Conservation (phyloP, 2,113 vertebrate genomes). For the Loxodonta africana region DNA sequence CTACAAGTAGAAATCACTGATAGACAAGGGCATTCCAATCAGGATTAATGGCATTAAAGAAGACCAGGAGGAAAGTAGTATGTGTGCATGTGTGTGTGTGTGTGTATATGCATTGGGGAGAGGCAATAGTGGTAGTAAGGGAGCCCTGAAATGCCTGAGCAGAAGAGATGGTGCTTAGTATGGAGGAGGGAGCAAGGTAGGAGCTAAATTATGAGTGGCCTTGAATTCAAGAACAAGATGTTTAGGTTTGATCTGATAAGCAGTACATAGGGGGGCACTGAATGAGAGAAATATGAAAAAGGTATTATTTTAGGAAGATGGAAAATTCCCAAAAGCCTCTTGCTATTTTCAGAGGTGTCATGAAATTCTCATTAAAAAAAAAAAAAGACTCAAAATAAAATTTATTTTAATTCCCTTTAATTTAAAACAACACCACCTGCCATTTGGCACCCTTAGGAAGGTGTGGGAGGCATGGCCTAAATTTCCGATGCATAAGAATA, state of each 20-base stretch:
- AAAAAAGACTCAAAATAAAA: not conserved
- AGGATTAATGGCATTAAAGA: not conserved
- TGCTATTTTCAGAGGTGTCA: not conserved
- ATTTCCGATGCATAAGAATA: conserved; percentile 17
- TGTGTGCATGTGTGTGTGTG: not conserved
- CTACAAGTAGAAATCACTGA: conserved; percentile 10
- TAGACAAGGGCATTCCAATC: not conserved
- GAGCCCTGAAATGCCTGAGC: not conserved
- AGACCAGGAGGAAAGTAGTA: not conserved
- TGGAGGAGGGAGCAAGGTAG: no score
- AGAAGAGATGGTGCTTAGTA: not conserved
- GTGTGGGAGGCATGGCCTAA: not conserved
- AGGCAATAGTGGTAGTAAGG: not conserved
- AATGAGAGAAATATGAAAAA: not conserved
- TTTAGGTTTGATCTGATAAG: conserved; percentile 29
- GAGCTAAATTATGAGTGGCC: not conserved
- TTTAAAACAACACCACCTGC: not conserved
- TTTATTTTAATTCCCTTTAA: conserved; percentile 11
- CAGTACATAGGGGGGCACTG: not conserved
- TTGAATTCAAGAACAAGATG: not conserved
- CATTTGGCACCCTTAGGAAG: not conserved
- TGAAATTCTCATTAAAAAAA: conserved; percentile 46
- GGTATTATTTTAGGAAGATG: not conserved
- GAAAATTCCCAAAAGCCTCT: not conserved
- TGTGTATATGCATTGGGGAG: not conserved